These are phyloP conservation scores for Chouioia cunea DNA, from an alignment of 2,888 invertebrate genomes.

Conservation along the genomic window DNA sequence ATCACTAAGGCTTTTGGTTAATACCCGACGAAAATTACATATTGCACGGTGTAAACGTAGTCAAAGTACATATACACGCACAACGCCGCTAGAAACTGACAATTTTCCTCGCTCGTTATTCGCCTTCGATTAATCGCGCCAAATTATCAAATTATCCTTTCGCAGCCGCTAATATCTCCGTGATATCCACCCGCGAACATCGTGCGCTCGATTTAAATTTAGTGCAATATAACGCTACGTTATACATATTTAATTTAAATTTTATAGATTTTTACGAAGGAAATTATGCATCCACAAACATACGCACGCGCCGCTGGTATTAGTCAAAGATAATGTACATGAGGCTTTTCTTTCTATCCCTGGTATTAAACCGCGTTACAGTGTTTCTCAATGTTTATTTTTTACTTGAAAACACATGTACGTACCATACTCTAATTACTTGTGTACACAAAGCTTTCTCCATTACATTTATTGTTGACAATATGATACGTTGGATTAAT, in stretches of 20 bases:
- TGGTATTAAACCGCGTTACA: not conserved
- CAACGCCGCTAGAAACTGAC: conserved; percentile 11
- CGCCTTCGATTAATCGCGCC: conserved; percentile 37
- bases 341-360: not conserved
- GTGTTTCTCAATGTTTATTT: too few relatives aligned
- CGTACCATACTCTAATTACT: too few relatives aligned
- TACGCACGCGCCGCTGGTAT: not conserved
- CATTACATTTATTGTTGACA: too few relatives aligned
- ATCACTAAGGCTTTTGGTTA: not conserved
- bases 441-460: too few relatives aligned
- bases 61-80: conserved; percentile 13
- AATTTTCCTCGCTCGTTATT: conserved; percentile 23
- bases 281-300: conserved; percentile 11
- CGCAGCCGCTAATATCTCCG: conserved; percentile 29
- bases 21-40: conserved; percentile 17
- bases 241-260: too few relatives aligned
- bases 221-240: too few relatives aligned
- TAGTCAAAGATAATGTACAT: not conserved
- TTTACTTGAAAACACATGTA: too few relatives aligned
- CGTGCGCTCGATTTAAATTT: too few relatives aligned
- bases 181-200: conserved; percentile 2
- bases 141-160: conserved; percentile 44
- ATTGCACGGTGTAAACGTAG: not conserved
- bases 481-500: too few relatives aligned
- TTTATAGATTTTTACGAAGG: too few relatives aligned